Conservation (phyloP, 2,113 vertebrate genomes). For the Neolamprologus devosi region DNA sequence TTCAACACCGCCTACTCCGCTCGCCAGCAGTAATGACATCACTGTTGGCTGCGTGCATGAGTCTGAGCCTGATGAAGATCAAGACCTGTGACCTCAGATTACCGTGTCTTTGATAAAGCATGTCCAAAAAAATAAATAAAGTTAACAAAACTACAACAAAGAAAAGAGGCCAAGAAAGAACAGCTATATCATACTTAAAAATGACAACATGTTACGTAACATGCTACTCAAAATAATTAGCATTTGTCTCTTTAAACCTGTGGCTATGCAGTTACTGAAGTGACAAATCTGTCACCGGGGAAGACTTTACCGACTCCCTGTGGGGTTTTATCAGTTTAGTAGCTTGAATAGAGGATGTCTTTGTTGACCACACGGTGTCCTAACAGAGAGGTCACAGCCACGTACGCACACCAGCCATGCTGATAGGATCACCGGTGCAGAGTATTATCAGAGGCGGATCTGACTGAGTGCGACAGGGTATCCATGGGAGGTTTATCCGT, state of each 20-base stretch:
- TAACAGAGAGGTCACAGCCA: not conserved
- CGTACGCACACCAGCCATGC: not conserved
- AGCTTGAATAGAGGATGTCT: not conserved
- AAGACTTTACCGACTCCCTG: slow-evolving; percentile 19
- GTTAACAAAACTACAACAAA: not conserved
- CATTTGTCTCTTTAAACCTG: not conserved
- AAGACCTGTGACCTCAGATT: not conserved
- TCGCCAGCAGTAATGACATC: not conserved
- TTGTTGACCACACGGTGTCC: not conserved
- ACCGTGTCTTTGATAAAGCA: not conserved
- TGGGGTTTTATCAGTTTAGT: not conserved
- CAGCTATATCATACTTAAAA: not conserved
- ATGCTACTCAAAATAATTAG: not conserved
- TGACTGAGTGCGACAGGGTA: not conserved
- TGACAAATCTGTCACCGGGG: not conserved
- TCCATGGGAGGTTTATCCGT: not conserved
- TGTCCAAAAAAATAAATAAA: not conserved
- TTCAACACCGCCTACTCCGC: not conserved
- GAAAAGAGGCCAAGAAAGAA: not conserved
- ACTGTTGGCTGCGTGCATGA: not conserved
- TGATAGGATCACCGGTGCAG: slow-evolving; percentile 14
- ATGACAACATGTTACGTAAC: not conserved
- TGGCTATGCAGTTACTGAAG: not conserved
- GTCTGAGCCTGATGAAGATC: not conserved
- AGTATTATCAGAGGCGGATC: slow-evolving; percentile 10